These are phyloP conservation scores for Metopolophium dirhodum DNA, from an alignment of 1,140 invertebrate genomes.

Conservation along the genomic window DNA sequence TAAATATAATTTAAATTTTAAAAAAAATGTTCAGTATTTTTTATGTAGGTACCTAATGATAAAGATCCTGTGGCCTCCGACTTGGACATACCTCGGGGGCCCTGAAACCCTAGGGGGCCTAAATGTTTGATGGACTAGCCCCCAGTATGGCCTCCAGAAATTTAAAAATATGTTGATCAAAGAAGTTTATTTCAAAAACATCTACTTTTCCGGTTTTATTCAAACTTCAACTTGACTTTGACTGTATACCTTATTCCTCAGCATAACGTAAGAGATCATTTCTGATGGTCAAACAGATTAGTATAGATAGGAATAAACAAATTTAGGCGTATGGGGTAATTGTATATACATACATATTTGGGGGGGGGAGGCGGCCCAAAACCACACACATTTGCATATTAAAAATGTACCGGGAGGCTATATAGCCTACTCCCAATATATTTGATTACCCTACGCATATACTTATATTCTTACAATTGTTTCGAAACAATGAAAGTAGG, in stretches of 20 bases:
- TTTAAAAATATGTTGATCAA: neutral
- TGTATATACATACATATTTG: too few relatives aligned
- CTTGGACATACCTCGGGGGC: too few relatives aligned
- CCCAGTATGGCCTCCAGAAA: neutral
- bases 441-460: neutral
- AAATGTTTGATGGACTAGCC: neutral
- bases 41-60: too few relatives aligned
- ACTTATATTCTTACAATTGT: neutral
- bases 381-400: neutral
- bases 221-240: neutral
- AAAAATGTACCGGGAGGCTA: neutral
- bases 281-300: neutral
- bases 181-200: neutral
- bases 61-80: too few relatives aligned
- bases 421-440: neutral
- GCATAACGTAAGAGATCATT: neutral
- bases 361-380: too few relatives aligned
- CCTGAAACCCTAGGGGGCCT: too few relatives aligned
- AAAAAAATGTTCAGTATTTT: too few relatives aligned
- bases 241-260: too few relatives aligned
- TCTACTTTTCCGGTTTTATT: neutral
- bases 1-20: too few relatives aligned
- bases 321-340: too few relatives aligned
- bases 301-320: too few relatives aligned
- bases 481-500: neutral